A percentile compares a stretch with the other conserved stretches of the same genome.
These are phyloP conservation scores for Euclidia mi DNA, from an alignment of 2,888 invertebrate species.

Conservation along the genomic window DNA sequence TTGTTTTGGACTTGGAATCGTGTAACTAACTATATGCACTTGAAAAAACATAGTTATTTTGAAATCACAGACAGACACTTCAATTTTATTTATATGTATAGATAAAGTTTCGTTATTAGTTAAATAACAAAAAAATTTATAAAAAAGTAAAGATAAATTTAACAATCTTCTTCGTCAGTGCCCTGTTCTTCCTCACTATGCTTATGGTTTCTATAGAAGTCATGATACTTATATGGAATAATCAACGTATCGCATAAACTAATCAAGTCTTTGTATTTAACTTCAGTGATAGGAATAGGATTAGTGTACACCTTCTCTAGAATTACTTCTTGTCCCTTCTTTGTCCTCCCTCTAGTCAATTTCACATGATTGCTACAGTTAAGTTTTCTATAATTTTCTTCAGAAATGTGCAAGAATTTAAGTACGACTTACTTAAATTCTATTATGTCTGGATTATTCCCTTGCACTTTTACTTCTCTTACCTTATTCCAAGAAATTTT, in stretches of 20 bases:
- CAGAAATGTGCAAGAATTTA: too few relatives aligned
- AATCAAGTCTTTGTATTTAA: too few relatives aligned
- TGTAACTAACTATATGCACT: too few relatives aligned
- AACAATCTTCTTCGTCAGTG: slow-evolving; percentile 11
- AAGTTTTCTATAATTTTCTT: slow-evolving; percentile 22
- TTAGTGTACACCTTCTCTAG: slow-evolving; percentile 21
- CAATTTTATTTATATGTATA: too few relatives aligned
- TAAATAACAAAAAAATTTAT: neutral
- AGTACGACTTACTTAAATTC: slow-evolving; percentile 20
- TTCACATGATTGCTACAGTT: slow-evolving; percentile 24
- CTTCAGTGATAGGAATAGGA: slow-evolving; percentile 23
- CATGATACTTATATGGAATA: slow-evolving; percentile 16
- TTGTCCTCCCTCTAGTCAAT: slow-evolving; percentile 23
- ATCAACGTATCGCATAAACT: slow-evolving; percentile 11
- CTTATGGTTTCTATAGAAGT: slow-evolving; percentile 7
- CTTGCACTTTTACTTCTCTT: slow-evolving; percentile 15
- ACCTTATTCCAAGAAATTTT: too few relatives aligned
- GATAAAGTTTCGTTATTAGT: neutral
- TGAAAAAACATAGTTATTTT: too few relatives aligned
- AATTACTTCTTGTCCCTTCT: slow-evolving; percentile 23
- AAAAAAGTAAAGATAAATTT: slow-evolving; percentile 1
- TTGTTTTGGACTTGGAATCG: too few relatives aligned
- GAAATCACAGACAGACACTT: too few relatives aligned
- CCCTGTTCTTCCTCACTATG: slow-evolving; percentile 8
- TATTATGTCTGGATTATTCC: slow-evolving; percentile 25